Evolutionary conservation across 2,797 vertebrate genomes (phyloP).

Genomic region (Octomys mimax): DNA sequence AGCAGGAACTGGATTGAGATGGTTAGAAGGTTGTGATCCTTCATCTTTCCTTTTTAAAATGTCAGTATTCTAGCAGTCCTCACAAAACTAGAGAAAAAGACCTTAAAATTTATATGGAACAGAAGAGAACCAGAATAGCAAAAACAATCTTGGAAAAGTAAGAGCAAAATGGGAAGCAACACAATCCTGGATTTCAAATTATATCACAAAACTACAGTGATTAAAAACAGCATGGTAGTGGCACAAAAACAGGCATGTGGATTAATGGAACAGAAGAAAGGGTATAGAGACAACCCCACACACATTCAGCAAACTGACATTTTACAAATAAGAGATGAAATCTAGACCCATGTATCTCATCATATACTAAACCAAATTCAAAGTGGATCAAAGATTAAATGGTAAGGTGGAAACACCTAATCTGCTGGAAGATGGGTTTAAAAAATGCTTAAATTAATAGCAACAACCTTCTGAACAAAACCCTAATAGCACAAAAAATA

Average conservation of each 20-base stretch:
- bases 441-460: neutral
- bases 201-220: neutral
- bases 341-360: neutral
- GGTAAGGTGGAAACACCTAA: neutral
- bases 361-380: neutral
- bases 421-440: neutral
- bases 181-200: neutral
- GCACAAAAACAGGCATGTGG: neutral
- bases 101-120: neutral
- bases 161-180: neutral
- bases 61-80: neutral
- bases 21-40: neutral
- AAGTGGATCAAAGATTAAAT: neutral
- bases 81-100: neutral
- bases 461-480: neutral
- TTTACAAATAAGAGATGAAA: neutral
- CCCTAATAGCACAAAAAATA: neutral
- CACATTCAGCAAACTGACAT: neutral
- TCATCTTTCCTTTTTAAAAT: conserved; percentile 40
- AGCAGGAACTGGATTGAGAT: neutral
- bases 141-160: neutral
- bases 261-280: neutral
- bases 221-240: neutral
- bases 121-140: neutral
- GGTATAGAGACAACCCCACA: neutral